Evolutionary conservation across 35 echinoderm and acorn worm species (phyloP), one percentile per base, ranked within the genome.

Genomic region (Strongylocentrotus purpuratus): DNA sequence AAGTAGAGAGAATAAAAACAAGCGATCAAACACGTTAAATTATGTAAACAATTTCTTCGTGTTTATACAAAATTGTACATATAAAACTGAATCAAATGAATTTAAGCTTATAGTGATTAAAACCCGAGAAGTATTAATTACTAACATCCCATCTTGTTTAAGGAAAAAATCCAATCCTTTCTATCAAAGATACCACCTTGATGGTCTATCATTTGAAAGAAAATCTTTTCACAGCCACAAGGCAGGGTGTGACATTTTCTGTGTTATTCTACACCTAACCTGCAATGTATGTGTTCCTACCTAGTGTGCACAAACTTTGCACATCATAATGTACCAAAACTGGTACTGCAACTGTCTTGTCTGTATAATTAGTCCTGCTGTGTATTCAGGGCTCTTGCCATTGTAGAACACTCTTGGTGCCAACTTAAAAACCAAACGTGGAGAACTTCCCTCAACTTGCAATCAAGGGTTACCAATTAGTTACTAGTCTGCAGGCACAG

Each of bases 1-100:
- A 50, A 92, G 31, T 85, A 96, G 22, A 90, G 45, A 94, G 35
- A 41, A 94, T 7, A 0, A 86, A 89, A 87, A 87, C 17, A 71
- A 25, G 61, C 6, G 25, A 71, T 71, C 22, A 20, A 71, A 71
- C 22, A 71, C 28, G 14, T 20, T 28, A n/a, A 10, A 15, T 58
- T 58, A 4, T 71, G 22, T 70, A 52, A 52, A 10, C 13, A 71
- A 5, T 71, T 71, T 15, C 6, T 58, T 58, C 0, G 17, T n/a
- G 65, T 78, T 78, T n/a, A 78, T 0, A 41, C 35, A 41, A 41
- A 41, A 41, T 55, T 78, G 25, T 46, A 93, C 20, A 93, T 46
- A 93, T 41, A 92, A 55, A 48, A 58, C 17, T 48, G 28, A 33
- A 46, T 47, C 46, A 91, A 47, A 91, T 11, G 33, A 45, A n/a